These are phyloP conservation scores for Drosophila leontia DNA, from an alignment of 1,140 invertebrate species.

Conservation along the genomic window DNA sequence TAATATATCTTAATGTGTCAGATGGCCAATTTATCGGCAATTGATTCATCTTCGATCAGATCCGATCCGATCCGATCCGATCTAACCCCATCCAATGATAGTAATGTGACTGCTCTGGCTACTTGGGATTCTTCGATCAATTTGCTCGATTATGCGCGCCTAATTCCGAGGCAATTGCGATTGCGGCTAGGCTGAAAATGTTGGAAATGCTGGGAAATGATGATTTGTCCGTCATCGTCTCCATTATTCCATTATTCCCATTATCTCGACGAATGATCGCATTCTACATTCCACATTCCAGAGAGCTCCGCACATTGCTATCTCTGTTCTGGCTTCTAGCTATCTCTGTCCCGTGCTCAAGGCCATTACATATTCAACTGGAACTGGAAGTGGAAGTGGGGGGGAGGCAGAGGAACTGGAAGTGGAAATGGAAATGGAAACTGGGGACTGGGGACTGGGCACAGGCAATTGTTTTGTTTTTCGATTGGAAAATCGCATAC, in stretches of 20 bases:
- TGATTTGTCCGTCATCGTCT: slow-evolving; percentile 29
- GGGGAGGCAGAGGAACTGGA: slow-evolving; percentile 1
- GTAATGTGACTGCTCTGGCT: neutral
- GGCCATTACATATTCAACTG: slow-evolving; percentile 45
- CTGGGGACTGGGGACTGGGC: neutral
- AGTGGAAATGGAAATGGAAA: slow-evolving; percentile 20
- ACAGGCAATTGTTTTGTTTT: slow-evolving; percentile 35
- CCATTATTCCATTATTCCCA: slow-evolving; percentile 34
- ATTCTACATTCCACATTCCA: slow-evolving; percentile 37
- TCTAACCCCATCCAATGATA: neutral
- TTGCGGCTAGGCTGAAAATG: neutral
- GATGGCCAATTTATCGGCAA: slow-evolving; percentile 26
- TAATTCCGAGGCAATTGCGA: slow-evolving; percentile 38
- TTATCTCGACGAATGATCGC: slow-evolving; percentile 37
- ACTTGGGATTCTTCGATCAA: slow-evolving; percentile 34
- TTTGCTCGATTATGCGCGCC: slow-evolving; percentile 42
- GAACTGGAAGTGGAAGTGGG: slow-evolving; percentile 18
- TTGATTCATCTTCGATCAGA: slow-evolving; percentile 24
- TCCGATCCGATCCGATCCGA: too few relatives aligned
- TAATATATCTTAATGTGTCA: slow-evolving; percentile 29
- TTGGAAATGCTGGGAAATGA: slow-evolving; percentile 14
- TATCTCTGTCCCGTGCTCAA: slow-evolving; percentile 32
- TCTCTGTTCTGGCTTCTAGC: slow-evolving; percentile 9
- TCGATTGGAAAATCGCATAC: slow-evolving; percentile 20
- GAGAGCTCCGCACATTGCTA: slow-evolving; percentile 6